Conservation (phyloP, 2,113 vertebrate genomes). For the Romanogobio albipinnatus region DNA sequence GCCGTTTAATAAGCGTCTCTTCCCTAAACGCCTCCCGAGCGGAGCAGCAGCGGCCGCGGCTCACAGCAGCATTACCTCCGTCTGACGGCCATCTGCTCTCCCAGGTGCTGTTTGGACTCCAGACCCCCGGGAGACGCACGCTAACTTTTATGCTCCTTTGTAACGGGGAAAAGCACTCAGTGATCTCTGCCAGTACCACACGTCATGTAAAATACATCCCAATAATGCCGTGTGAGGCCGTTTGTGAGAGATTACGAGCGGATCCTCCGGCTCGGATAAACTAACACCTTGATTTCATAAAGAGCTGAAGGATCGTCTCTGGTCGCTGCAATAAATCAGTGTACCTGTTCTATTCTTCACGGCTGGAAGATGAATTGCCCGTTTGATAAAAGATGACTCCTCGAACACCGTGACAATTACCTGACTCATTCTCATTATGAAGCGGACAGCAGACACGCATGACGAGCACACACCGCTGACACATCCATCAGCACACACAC, state of each 20-base stretch:
- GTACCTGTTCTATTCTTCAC: conserved; percentile 71
- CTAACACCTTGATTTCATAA: conserved; percentile 50
- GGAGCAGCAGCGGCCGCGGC: conserved; percentile 72
- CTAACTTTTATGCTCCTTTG: conserved; percentile 76
- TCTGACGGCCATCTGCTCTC: conserved; percentile 85
- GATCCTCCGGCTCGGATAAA: background rate
- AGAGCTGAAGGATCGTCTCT: conserved; percentile 38
- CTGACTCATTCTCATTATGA: conserved; percentile 79
- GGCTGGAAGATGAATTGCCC: conserved; percentile 78
- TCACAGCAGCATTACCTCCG: too few species aligned
- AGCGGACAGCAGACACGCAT: conserved; percentile 71
- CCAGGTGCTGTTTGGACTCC: conserved; percentile 80
- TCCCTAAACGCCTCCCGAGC: conserved; percentile 74
- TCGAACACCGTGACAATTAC: conserved; percentile 80
- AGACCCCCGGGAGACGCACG: conserved; percentile 76
- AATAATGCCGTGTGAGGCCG: background rate
- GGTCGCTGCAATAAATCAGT: conserved; percentile 57
- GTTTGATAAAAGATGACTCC: conserved; percentile 79
- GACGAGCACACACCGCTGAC: conserved; percentile 71
- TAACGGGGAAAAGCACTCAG: conserved; percentile 67
- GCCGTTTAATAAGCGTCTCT: conserved; percentile 69
- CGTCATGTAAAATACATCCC: conserved; percentile 37
- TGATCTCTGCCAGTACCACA: conserved; percentile 60
- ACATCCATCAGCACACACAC: conserved; percentile 42
- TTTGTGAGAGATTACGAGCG: too few species aligned